phyloP scores from a whole-genome alignment of 2,113 vertebrate species.

The Phasianus colchicus region DNA sequence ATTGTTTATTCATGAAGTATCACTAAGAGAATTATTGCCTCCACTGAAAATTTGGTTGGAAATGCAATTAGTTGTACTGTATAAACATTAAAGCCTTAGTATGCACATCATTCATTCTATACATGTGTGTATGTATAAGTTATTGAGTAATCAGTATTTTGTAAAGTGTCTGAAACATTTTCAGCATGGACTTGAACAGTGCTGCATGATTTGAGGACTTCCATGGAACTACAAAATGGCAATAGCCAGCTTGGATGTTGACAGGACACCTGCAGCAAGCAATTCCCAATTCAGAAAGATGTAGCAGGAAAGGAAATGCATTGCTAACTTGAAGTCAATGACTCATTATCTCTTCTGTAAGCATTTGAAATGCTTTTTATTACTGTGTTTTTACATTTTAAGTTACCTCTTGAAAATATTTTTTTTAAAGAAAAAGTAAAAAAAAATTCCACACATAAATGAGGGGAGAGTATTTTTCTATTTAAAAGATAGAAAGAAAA shows the following conservation, averaged over 20 bases:
- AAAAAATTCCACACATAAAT: not conserved
- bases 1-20: not conserved
- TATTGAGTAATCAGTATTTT: not conserved
- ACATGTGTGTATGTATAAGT: accelerated
- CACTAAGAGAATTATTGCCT: not conserved
- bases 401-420: not conserved
- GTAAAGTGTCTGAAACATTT: not conserved
- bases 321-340: not conserved
- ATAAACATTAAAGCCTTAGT: not conserved
- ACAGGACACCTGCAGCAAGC: not conserved
- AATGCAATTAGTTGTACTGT: not conserved
- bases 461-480: not conserved
- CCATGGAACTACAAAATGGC: not conserved
- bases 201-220: not conserved
- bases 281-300: not conserved
- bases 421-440: not conserved
- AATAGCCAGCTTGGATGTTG: not conserved
- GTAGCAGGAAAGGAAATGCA: not conserved
- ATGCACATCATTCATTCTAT: accelerated
- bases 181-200: not conserved
- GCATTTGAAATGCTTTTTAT: not conserved
- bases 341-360: not conserved
- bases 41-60: not conserved
- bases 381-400: not conserved
- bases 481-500: slow-evolving; percentile 2